phyloP scores from a whole-genome alignment of 2,888 invertebrate genomes.

The Scrobipalpa atriplicella region DNA sequence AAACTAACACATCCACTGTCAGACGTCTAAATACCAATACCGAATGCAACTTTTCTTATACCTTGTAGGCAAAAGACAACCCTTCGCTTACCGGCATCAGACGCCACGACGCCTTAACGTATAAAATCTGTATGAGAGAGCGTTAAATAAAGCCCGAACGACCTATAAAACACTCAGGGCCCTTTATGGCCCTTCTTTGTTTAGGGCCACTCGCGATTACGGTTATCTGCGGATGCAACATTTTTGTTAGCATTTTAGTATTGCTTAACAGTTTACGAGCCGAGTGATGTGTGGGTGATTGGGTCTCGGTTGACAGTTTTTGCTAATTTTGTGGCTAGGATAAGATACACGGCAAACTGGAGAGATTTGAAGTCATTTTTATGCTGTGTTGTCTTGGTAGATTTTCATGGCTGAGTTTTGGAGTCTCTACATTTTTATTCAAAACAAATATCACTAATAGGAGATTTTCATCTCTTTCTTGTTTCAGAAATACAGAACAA shows the following conservation, averaged over 20 bases:
- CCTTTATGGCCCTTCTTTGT: conserved; percentile 62
- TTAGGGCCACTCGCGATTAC: conserved; percentile 60
- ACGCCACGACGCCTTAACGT: conserved; percentile 61
- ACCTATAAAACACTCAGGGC: conserved; percentile 64
- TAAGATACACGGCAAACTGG: too few relatives aligned
- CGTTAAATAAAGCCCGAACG: conserved; percentile 76
- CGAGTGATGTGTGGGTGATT: conserved; percentile 13
- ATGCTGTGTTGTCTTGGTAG: too few relatives aligned
- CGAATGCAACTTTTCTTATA: not conserved
- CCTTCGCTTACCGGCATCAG: conserved; percentile 43
- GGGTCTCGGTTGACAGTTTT: conserved; percentile 18
- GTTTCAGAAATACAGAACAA: too few relatives aligned
- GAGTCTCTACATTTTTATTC: too few relatives aligned
- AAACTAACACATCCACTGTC: too few relatives aligned
- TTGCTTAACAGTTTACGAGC: conserved; percentile 19
- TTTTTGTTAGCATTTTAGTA: conserved; percentile 29
- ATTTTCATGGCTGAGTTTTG: too few relatives aligned
- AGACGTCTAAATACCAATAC: too few relatives aligned
- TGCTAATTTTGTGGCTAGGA: conserved; percentile 9
- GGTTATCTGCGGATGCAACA: conserved; percentile 40
- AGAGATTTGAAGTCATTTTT: too few relatives aligned
- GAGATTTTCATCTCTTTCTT: too few relatives aligned
- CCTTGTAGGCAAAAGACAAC: not conserved
- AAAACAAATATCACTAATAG: too few relatives aligned
- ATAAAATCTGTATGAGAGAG: conserved; percentile 74